Percentiles rank a stretch among this genome's conserved stretches.
phyloP scores from a whole-genome alignment of 1,140 invertebrate species.

The Drosophila nigromelanica region DNA sequence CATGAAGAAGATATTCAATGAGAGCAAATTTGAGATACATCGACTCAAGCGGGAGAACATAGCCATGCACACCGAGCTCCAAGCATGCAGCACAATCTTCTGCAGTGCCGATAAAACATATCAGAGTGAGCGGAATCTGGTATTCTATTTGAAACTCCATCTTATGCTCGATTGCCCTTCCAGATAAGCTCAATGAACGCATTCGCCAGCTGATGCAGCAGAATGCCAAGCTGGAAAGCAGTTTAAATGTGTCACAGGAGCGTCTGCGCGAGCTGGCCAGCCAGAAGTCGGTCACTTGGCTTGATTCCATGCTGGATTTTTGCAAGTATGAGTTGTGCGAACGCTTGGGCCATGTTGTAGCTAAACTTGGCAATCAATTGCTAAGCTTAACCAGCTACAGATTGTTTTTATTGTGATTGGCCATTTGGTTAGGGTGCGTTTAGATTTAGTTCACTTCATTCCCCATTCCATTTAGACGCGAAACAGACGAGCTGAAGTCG shows the following conservation, averaged over 20 bases:
- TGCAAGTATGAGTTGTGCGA: slow-evolving; percentile 82
- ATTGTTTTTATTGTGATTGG: slow-evolving; percentile 58
- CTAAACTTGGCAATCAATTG: slow-evolving; percentile 53
- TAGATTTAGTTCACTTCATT: slow-evolving; percentile 31
- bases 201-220: slow-evolving; percentile 63
- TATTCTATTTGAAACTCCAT: background rate
- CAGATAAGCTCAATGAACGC: slow-evolving; percentile 79
- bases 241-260: slow-evolving; percentile 64
- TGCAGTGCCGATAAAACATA: slow-evolving; percentile 76
- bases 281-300: slow-evolving; percentile 73
- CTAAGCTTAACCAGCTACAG: slow-evolving; percentile 55
- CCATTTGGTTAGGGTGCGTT: slow-evolving; percentile 27
- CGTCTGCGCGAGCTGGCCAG: slow-evolving; percentile 69
- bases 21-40: slow-evolving; percentile 83
- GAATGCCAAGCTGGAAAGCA: slow-evolving; percentile 64
- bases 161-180: background rate
- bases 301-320: slow-evolving; percentile 82
- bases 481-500: slow-evolving; percentile 79
- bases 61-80: slow-evolving; percentile 75
- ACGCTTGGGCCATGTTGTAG: slow-evolving; percentile 51
- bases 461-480: slow-evolving; percentile 74
- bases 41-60: slow-evolving; percentile 83
- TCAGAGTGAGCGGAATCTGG: slow-evolving; percentile 52
- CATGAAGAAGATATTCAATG: slow-evolving; percentile 81
- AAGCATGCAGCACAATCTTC: slow-evolving; percentile 78